These are phyloP conservation scores for Macrophya alboannulata DNA, from an alignment of 2,888 invertebrate genomes.

Conservation along the genomic window DNA sequence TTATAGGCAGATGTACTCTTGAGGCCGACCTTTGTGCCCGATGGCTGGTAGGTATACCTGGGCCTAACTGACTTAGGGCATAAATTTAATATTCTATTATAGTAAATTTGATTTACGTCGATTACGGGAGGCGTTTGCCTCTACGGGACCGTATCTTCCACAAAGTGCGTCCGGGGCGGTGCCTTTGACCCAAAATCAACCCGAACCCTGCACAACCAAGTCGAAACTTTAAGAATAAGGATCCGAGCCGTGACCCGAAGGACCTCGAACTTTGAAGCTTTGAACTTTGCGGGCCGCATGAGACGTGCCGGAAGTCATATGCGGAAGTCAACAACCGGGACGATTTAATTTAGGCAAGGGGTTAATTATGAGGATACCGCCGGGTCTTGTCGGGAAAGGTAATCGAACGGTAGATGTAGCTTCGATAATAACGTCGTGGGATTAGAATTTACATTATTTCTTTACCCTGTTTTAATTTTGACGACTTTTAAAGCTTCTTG, in stretches of 20 bases:
- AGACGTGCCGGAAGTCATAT: neutral
- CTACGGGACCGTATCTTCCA: neutral
- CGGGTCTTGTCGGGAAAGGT: neutral
- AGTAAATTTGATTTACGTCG: constrained; percentile 41
- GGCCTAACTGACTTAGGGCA: neutral
- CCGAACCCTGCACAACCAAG: neutral
- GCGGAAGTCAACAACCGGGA: constrained; percentile 12
- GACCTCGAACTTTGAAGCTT: neutral
- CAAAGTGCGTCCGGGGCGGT: constrained; percentile 8
- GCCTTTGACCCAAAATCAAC: neutral
- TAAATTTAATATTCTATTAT: constrained; percentile 44
- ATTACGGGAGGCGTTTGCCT: neutral
- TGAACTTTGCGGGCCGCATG: neutral
- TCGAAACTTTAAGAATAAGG: neutral
- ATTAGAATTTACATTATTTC: neutral
- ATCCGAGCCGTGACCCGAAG: neutral
- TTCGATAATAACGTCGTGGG: neutral
- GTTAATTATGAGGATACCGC: neutral
- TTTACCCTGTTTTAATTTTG: neutral
- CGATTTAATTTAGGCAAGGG: neutral
- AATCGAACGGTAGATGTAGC: neutral
- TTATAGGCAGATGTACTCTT: neutral
- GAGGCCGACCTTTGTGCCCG: neutral
- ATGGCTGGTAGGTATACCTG: neutral
- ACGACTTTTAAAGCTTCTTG: neutral